Evolutionary conservation across 2,797 vertebrate genomes (phyloP).

Genomic region (Cirrhinus mrigala): DNA sequence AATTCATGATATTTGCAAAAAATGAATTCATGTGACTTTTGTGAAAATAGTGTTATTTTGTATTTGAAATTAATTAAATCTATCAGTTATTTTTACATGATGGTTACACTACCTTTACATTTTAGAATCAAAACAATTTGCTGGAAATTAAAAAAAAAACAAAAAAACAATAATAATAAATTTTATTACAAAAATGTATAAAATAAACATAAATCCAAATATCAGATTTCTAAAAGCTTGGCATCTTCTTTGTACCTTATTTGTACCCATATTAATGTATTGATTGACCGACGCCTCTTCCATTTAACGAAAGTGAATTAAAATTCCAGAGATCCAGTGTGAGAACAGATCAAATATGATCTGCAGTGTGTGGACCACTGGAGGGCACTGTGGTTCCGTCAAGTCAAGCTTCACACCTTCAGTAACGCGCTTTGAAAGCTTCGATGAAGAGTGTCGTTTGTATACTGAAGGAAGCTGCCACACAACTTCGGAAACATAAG

Average conservation of each 20-base stretch:
- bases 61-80: neutral
- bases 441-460: constrained; percentile 63
- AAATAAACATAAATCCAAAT: neutral
- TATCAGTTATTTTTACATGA: neutral
- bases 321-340: neutral
- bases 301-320: neutral
- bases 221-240: neutral
- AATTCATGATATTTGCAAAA: neutral
- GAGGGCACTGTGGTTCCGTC: constrained; percentile 78
- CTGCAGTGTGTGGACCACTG: constrained; percentile 62
- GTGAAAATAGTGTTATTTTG: neutral
- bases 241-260: neutral
- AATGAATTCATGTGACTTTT: neutral
- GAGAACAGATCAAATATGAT: neutral
- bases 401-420: constrained; percentile 32
- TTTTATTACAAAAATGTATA: neutral
- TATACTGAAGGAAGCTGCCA: constrained; percentile 67
- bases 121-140: neutral
- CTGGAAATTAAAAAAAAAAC: neutral
- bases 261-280: too few relatives aligned
- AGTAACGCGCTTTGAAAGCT: constrained; percentile 9
- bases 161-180: neutral
- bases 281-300: too few relatives aligned
- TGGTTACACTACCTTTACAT: neutral
- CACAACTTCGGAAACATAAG: constrained; percentile 60